Conservation (phyloP, 2,113 vertebrate genomes). For the Lophochroa leadbeateri region DNA sequence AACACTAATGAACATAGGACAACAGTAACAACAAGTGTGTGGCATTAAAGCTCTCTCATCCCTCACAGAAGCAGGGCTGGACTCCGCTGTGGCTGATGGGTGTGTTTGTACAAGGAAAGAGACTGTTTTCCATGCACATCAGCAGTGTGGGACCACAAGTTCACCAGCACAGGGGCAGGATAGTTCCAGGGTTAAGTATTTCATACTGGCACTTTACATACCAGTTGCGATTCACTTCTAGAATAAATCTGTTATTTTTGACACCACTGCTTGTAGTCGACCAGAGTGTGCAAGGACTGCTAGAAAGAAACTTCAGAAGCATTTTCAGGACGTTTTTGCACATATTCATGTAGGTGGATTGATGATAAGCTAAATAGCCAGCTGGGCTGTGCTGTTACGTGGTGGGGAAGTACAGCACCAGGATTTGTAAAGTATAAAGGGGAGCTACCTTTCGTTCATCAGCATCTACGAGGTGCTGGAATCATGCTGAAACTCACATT, state of each 20-base stretch:
- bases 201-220: neutral
- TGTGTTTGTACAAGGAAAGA: neutral
- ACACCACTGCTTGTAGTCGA: neutral
- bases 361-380: neutral
- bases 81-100: neutral
- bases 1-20: neutral
- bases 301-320: neutral
- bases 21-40: too few species aligned
- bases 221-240: neutral
- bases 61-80: neutral
- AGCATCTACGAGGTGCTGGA: neutral
- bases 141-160: neutral
- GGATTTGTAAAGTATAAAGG: neutral
- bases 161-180: too few species aligned
- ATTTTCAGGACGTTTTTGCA: neutral
- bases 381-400: neutral
- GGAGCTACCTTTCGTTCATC: neutral
- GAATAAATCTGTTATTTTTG: neutral
- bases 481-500: neutral
- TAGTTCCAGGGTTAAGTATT: neutral
- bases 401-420: neutral
- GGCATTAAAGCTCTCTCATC: neutral
- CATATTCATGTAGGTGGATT: accelerated
- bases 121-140: neutral
- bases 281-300: neutral